These are phyloP conservation scores for Orchesellides sinensis DNA, from an alignment of 2,888 invertebrate species.

Conservation along the genomic window DNA sequence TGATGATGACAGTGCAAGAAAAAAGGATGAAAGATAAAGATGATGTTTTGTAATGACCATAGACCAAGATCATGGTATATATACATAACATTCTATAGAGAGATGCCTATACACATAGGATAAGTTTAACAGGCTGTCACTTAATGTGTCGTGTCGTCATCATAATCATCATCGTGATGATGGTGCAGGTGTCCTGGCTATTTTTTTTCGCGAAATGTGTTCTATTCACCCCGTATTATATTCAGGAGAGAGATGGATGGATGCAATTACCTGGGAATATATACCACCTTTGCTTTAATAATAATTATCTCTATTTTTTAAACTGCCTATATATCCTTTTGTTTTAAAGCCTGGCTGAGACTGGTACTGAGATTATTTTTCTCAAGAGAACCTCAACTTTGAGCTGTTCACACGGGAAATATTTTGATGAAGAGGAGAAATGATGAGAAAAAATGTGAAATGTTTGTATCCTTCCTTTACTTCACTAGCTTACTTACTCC, in stretches of 20 bases:
- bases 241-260: no score
- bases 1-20: not conserved
- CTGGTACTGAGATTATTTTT: no score
- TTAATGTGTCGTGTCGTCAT: not conserved
- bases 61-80: not conserved
- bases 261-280: no score
- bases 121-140: not conserved
- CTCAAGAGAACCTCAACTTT: constrained; percentile 50
- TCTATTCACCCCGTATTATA: no score
- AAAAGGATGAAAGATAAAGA: no score
- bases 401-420: constrained; percentile 59
- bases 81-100: no score
- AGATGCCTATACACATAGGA: not conserved
- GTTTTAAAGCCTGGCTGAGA: no score
- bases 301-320: no score
- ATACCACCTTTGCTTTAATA: no score
- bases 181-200: constrained; percentile 2
- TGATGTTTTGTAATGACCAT: not conserved
- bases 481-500: not conserved
- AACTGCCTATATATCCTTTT: no score
- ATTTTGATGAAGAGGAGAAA: constrained; percentile 1
- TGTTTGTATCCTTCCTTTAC: not conserved
- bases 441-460: constrained; percentile 20
- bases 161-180: not conserved
- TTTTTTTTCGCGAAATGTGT: not conserved